A percentile compares a stretch with the other conserved stretches of the same genome.
Conservation (phyloP, 2,888 invertebrate genomes). For the Limnephilus auricula region DNA sequence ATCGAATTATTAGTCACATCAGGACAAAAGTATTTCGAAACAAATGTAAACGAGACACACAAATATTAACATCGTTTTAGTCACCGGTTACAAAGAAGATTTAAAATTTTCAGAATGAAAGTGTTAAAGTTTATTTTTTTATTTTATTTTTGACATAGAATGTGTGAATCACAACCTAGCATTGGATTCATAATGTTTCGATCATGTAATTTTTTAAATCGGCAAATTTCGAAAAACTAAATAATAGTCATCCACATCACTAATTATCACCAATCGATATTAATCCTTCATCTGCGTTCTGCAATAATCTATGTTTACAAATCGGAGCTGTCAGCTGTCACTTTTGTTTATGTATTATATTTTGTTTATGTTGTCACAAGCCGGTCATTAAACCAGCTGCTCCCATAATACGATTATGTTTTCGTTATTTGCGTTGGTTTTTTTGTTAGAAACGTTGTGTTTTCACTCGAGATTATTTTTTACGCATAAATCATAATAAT, state of each 20-base stretch:
- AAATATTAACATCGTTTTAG: no score
- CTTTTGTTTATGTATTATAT: not conserved
- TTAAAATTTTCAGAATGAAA: no score
- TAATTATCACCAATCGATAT: not conserved
- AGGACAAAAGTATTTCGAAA: no score
- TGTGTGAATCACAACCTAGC: no score
- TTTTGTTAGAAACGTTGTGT: not conserved
- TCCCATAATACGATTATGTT: not conserved
- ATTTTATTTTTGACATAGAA: no score
- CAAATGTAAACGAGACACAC: no score
- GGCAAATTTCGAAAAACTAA: not conserved
- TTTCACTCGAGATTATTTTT: not conserved
- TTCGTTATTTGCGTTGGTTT: not conserved
- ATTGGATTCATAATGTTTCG: no score
- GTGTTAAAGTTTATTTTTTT: no score
- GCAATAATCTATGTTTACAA: not conserved
- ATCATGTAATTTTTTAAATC: not conserved
- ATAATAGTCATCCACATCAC: not conserved
- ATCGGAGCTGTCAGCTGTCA: not conserved
- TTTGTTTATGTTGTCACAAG: not conserved
- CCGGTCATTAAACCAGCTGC: not conserved
- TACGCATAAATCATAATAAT: not conserved
- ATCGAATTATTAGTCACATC: no score
- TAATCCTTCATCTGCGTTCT: not conserved
- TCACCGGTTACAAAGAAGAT: no score